Evolutionary conservation across 2,113 vertebrate genomes (phyloP).

Genomic region (Zosterops lateralis): DNA sequence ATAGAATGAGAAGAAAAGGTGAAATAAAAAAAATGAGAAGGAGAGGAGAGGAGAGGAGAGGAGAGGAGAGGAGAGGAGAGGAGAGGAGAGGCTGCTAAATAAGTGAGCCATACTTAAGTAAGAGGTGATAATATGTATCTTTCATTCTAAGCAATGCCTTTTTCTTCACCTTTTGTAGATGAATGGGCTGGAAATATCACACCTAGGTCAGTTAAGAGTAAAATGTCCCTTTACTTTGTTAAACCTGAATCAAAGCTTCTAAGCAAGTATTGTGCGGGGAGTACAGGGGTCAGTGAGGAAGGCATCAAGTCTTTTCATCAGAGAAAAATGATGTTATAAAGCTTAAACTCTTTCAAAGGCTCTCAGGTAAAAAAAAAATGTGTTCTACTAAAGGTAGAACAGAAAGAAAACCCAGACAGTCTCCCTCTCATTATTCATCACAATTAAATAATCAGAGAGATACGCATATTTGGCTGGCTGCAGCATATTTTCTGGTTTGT

Average conservation of each 20-base stretch:
- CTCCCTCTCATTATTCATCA: neutral
- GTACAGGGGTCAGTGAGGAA: conserved; percentile 44
- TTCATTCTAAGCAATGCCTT: conserved; percentile 36
- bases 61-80: neutral
- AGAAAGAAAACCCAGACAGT: neutral
- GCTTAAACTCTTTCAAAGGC: conserved; percentile 43
- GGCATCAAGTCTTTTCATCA: conserved; percentile 31
- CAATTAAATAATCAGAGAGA: conserved; percentile 18
- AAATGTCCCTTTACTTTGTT: conserved; percentile 42
- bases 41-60: neutral
- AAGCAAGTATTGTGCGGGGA: conserved; percentile 34
- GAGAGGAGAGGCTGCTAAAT: neutral
- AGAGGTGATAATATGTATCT: conserved; percentile 18
- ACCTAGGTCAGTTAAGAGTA: conserved; percentile 65
- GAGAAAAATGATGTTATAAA: conserved; percentile 54
- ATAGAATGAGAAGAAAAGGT: neutral
- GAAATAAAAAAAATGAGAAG: neutral
- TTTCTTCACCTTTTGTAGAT: conserved; percentile 24
- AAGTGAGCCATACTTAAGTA: neutral
- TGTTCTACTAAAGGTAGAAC: neutral
- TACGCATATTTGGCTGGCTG: neutral
- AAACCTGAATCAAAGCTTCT: conserved; percentile 50
- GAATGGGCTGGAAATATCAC: conserved; percentile 59
- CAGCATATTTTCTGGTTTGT: neutral
- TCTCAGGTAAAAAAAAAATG: neutral